Percentiles rank a stretch among this genome's conserved stretches.
phyloP scores from a whole-genome alignment of 2,888 invertebrate genomes.

The Cosmopolites sordidus region DNA sequence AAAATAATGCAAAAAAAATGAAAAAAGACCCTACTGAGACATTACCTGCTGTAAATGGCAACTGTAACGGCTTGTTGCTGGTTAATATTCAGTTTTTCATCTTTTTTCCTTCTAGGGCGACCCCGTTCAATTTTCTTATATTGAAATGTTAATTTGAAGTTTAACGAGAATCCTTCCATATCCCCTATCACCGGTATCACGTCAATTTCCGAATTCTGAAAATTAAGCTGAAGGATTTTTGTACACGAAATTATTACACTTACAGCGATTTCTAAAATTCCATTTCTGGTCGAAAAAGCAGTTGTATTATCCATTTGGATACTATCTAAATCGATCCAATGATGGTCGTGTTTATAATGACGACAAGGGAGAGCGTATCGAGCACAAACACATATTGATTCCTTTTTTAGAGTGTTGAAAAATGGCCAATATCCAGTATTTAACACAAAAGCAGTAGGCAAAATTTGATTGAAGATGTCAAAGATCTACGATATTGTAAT shows the following conservation, averaged over 20 bases:
- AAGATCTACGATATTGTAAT: constrained; percentile 31
- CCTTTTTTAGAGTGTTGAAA: constrained; percentile 28
- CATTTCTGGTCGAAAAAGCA: constrained; percentile 24
- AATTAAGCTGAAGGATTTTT: neutral
- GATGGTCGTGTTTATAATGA: constrained; percentile 27
- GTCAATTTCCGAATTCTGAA: constrained; percentile 28
- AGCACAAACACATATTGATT: constrained; percentile 33
- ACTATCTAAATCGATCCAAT: constrained; percentile 31
- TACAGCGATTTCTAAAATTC: constrained; percentile 26
- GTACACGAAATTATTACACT: neutral
- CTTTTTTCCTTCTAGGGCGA: constrained; percentile 18
- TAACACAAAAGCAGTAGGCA: constrained; percentile 35
- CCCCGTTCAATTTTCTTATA: constrained; percentile 28
- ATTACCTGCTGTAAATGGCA: constrained; percentile 16
- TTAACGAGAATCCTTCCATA: constrained; percentile 25
- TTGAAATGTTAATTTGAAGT: constrained; percentile 27
- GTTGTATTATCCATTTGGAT: constrained; percentile 18
- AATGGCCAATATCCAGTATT: constrained; percentile 38
- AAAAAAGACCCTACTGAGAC: neutral
- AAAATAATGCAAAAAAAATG: too few species aligned
- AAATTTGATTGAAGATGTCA: constrained; percentile 34
- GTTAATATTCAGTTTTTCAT: constrained; percentile 13
- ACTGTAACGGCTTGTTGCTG: constrained; percentile 4
- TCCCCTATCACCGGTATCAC: constrained; percentile 25
- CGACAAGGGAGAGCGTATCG: constrained; percentile 33